Evolutionary conservation across 2,797 vertebrate genomes (phyloP).

Genomic region (Emys orbicularis): DNA sequence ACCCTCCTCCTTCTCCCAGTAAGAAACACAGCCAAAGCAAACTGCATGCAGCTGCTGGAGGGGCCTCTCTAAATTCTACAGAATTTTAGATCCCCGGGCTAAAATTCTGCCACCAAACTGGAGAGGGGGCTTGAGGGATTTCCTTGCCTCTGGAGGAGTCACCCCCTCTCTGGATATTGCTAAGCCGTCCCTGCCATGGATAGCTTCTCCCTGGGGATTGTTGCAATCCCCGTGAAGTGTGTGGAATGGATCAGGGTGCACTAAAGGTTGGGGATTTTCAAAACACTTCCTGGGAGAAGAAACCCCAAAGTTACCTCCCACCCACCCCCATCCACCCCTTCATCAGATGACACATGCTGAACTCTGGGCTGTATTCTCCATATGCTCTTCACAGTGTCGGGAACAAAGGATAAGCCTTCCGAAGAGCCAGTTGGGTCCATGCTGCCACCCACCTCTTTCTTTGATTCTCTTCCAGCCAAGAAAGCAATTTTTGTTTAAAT

Average conservation of each 20-base stretch:
- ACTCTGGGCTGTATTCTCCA: neutral
- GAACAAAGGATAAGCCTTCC: neutral
- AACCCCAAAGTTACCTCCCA: neutral
- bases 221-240: neutral
- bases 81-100: neutral
- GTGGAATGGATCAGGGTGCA: neutral
- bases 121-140: neutral
- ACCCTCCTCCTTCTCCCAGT: neutral
- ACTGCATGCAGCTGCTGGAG: neutral
- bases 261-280: neutral
- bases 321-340: neutral
- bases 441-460: neutral
- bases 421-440: neutral
- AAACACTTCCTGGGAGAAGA: neutral
- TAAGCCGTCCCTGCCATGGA: neutral
- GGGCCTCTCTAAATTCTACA: neutral
- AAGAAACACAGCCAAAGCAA: neutral
- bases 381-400: neutral
- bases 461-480: neutral
- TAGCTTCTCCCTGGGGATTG: neutral
- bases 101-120: neutral
- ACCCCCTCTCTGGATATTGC: neutral
- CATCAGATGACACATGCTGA: neutral
- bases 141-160: neutral
- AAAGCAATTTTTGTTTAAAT: neutral